Conservation (phyloP, 1,140 invertebrate genomes). For the Dinothrombium tinctorium region DNA sequence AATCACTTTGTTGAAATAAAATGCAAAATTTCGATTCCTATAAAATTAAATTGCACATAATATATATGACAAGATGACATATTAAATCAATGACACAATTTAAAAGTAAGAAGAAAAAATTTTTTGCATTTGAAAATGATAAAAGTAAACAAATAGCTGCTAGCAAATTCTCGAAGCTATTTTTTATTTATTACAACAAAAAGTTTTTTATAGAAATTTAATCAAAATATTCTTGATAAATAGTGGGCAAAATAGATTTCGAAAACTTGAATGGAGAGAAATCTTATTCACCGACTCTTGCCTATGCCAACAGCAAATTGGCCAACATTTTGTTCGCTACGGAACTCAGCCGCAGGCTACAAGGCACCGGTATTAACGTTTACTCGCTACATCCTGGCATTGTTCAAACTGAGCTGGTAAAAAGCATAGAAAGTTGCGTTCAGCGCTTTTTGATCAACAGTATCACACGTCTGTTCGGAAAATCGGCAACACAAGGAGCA, state of each 20-base stretch:
- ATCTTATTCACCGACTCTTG: slow-evolving; percentile 18
- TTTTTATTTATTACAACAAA: no score
- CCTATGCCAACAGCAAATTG: slow-evolving; percentile 66
- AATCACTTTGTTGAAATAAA: no score
- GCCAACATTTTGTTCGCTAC: slow-evolving; percentile 66
- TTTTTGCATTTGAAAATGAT: no score
- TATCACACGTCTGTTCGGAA: no score
- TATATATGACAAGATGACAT: no score
- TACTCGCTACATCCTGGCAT: slow-evolving; percentile 14
- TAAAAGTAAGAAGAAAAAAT: no score
- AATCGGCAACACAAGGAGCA: no score
- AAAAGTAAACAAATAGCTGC: no score
- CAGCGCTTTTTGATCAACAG: slow-evolving; percentile 9
- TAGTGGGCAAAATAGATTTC: neutral
- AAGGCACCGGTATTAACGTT: slow-evolving; percentile 5
- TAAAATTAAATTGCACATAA: no score
- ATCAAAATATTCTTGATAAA: neutral
- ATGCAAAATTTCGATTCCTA: no score
- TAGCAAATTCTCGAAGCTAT: neutral
- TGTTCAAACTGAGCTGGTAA: slow-evolving; percentile 13
- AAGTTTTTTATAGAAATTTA: neutral
- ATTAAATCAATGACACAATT: no score
- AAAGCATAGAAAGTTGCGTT: slow-evolving; percentile 9
- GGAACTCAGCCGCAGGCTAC: slow-evolving; percentile 46
- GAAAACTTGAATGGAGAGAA: neutral